phyloP scores from a whole-genome alignment of 1,140 invertebrate genomes.

The Saxidomus purpurata region DNA sequence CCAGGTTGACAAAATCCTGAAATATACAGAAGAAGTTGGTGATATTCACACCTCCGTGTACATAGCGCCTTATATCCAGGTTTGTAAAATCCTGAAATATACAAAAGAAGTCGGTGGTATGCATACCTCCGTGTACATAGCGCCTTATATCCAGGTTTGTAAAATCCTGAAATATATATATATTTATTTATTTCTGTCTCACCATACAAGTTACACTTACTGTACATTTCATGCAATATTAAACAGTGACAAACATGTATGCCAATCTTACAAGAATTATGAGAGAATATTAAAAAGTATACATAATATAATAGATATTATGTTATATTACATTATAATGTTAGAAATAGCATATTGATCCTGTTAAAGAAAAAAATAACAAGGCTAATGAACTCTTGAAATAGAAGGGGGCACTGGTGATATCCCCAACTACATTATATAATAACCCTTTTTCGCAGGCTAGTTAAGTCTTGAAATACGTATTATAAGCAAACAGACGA shows the following conservation, averaged over 20 bases:
- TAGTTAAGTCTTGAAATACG: slow-evolving; percentile 80
- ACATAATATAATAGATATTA: too few relatives aligned
- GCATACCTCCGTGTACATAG: slow-evolving; percentile 86
- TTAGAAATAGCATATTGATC: too few relatives aligned
- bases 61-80: slow-evolving; percentile 85
- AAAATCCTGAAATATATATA: neutral
- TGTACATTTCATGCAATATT: too few relatives aligned
- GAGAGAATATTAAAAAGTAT: too few relatives aligned
- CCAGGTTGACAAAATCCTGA: slow-evolving; percentile 66
- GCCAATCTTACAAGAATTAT: too few relatives aligned
- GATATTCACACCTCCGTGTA: slow-evolving; percentile 86
- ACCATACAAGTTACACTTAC: too few relatives aligned
- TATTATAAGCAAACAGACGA: too few relatives aligned
- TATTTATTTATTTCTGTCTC: too few relatives aligned
- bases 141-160: slow-evolving; percentile 82
- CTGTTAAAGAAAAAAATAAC: slow-evolving; percentile 84
- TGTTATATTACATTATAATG: too few relatives aligned
- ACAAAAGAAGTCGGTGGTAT: slow-evolving; percentile 86
- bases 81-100: slow-evolving; percentile 80
- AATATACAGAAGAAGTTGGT: slow-evolving; percentile 83
- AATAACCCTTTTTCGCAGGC: slow-evolving; percentile 85
- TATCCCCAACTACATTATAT: slow-evolving; percentile 86
- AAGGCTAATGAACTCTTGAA: slow-evolving; percentile 54
- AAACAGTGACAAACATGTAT: too few relatives aligned
- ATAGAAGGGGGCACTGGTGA: slow-evolving; percentile 83